These are phyloP conservation scores for Hiodon tergisus DNA, from an alignment of 2,113 vertebrate species.

Conservation along the genomic window DNA sequence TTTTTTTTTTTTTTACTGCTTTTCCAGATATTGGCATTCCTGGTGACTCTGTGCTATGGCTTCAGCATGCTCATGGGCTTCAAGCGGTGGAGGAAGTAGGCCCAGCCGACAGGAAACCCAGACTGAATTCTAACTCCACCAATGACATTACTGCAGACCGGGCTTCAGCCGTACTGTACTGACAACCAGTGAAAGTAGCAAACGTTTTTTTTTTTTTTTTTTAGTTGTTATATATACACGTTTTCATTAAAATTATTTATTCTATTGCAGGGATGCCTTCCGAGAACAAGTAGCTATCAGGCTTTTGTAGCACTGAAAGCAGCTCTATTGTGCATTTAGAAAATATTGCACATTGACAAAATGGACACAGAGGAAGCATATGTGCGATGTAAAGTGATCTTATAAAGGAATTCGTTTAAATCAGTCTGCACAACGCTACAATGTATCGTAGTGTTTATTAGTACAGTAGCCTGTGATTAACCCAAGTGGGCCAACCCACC, in stretches of 20 bases:
- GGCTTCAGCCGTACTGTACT: not conserved
- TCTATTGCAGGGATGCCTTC: not conserved
- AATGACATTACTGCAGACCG: constrained; percentile 1
- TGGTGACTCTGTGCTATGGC: constrained; percentile 61
- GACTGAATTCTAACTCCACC: not conserved
- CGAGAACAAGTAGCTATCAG: not conserved
- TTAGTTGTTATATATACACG: constrained; percentile 8
- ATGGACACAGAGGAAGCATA: not conserved
- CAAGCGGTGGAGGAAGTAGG: constrained; percentile 59
- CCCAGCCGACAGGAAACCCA: constrained; percentile 1
- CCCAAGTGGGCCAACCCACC: too few species aligned
- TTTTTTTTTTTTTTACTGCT: constrained; percentile 6
- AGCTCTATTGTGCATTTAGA: not conserved
- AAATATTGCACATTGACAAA: not conserved
- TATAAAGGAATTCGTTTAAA: too few species aligned
- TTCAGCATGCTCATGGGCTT: constrained; percentile 69
- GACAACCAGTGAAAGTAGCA: constrained; percentile 13
- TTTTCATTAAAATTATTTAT: constrained; percentile 3
- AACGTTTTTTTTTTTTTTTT: constrained; percentile 22
- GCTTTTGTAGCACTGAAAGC: constrained; percentile 3
- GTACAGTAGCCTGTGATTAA: too few species aligned
- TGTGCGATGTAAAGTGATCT: too few species aligned
- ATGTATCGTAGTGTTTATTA: too few species aligned
- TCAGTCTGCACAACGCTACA: too few species aligned
- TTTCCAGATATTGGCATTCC: constrained; percentile 60